phyloP scores from a whole-genome alignment of 1,140 invertebrate genomes.

The Hesperophylax magnus region DNA sequence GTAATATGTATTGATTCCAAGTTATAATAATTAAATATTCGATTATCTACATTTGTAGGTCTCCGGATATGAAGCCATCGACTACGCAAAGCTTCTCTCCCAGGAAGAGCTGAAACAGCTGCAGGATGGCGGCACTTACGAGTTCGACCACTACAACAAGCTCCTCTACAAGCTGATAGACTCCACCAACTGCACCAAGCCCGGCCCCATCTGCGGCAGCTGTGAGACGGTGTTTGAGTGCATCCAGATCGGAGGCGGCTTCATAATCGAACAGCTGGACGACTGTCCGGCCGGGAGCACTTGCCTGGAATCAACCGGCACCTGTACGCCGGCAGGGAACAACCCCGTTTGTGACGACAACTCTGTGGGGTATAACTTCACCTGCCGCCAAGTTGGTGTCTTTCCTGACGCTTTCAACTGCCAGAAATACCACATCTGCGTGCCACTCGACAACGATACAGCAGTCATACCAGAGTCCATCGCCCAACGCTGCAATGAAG shows the following conservation, averaged over 20 bases:
- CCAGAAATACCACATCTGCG: slow-evolving; percentile 65
- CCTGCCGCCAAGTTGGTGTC: slow-evolving; percentile 57
- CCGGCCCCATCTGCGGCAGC: slow-evolving; percentile 19
- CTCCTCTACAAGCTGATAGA: neutral
- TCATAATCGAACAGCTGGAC: neutral
- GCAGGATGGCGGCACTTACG: no score
- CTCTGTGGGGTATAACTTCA: slow-evolving; percentile 28
- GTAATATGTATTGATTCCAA: no score
- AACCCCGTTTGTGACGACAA: slow-evolving; percentile 31
- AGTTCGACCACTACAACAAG: no score
- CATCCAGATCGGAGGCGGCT: slow-evolving; percentile 1
- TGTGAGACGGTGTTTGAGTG: slow-evolving; percentile 5
- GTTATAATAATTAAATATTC: no score
- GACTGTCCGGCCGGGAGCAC: slow-evolving; percentile 24
- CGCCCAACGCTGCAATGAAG: neutral
- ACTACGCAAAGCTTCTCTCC: no score
- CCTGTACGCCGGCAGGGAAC: slow-evolving; percentile 1
- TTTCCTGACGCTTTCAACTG: slow-evolving; percentile 66
- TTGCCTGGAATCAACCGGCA: slow-evolving; percentile 15
- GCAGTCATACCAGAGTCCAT: neutral
- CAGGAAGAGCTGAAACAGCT: no score
- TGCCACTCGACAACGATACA: slow-evolving; percentile 47
- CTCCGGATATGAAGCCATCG: no score
- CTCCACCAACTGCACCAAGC: neutral
- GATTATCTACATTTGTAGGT: no score